Conservation (phyloP, 2,888 invertebrate genomes). For the Phorcus lineatus region DNA sequence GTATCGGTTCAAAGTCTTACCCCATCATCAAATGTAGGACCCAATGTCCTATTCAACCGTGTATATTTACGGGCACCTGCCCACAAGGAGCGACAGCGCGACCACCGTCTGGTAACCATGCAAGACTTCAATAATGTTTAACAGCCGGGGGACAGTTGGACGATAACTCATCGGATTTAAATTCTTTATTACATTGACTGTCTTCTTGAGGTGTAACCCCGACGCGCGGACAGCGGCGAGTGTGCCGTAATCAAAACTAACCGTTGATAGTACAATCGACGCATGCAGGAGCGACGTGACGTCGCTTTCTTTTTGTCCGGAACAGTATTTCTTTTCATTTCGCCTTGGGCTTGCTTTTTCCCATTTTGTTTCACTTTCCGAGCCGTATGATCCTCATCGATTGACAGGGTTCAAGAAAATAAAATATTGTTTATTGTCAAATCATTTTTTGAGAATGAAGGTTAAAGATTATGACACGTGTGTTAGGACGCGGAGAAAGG, state of each 20-base stretch:
- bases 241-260: slow-evolving; percentile 4
- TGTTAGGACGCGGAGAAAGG: background rate
- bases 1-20: too few species aligned
- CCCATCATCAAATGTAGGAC: too few species aligned
- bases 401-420: slow-evolving; percentile 4
- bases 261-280: background rate
- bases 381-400: slow-evolving; percentile 3
- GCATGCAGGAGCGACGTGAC: background rate
- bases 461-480: slow-evolving; percentile 10
- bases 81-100: too few species aligned
- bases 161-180: too few species aligned
- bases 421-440: slow-evolving; percentile 20
- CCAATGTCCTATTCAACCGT: too few species aligned
- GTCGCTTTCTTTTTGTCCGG: background rate
- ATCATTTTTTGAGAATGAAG: slow-evolving; percentile 3
- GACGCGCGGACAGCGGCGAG: background rate
- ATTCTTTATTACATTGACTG: too few species aligned
- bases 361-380: background rate
- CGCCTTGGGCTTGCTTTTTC: background rate
- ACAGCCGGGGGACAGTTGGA: too few species aligned
- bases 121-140: too few species aligned
- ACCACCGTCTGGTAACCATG: too few species aligned
- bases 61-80: too few species aligned
- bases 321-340: background rate
- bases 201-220: too few species aligned